Evolutionary conservation across 1,140 invertebrate genomes (phyloP).

Genomic region (Euglossa dilemma): DNA sequence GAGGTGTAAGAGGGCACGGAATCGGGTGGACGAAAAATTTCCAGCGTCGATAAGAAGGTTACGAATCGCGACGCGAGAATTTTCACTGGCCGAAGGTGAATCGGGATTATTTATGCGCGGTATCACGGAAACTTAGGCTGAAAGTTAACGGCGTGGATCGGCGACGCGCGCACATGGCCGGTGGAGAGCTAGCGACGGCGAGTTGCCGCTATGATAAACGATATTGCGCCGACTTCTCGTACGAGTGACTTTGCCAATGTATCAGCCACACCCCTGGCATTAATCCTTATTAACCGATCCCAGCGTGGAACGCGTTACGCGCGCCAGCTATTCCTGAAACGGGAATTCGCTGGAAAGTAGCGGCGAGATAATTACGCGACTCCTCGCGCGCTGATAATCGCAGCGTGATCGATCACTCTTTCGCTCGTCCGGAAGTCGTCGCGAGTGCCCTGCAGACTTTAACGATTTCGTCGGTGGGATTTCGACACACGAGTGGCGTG

Average conservation of each 20-base stretch:
- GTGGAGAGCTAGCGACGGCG: not conserved
- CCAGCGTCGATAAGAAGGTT: not conserved
- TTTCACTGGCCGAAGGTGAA: not conserved
- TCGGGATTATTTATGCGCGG: slow-evolving; percentile 66
- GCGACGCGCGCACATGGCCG: slow-evolving; percentile 14
- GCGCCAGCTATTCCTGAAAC: slow-evolving; percentile 12
- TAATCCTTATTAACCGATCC: slow-evolving; percentile 62
- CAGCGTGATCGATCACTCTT: too few species aligned
- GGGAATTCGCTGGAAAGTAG: slow-evolving; percentile 18
- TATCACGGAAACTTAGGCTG: slow-evolving; percentile 62
- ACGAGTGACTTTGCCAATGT: slow-evolving; percentile 56
- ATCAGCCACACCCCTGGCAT: slow-evolving; percentile 50
- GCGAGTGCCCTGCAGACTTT: too few species aligned
- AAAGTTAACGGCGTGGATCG: slow-evolving; percentile 56
- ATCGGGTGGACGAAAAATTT: not conserved
- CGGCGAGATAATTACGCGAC: not conserved
- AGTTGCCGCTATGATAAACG: slow-evolving; percentile 56
- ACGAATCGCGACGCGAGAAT: slow-evolving; percentile 15
- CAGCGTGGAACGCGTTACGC: not conserved
- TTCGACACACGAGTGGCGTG: not conserved
- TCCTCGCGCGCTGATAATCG: not conserved
- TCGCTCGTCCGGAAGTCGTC: too few species aligned
- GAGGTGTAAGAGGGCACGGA: too few species aligned
- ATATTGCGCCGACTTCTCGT: slow-evolving; percentile 53
- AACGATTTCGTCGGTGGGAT: too few species aligned